These are phyloP conservation scores for Ciconia nigra DNA, from an alignment of 2,797 vertebrate genomes.

Conservation along the genomic window DNA sequence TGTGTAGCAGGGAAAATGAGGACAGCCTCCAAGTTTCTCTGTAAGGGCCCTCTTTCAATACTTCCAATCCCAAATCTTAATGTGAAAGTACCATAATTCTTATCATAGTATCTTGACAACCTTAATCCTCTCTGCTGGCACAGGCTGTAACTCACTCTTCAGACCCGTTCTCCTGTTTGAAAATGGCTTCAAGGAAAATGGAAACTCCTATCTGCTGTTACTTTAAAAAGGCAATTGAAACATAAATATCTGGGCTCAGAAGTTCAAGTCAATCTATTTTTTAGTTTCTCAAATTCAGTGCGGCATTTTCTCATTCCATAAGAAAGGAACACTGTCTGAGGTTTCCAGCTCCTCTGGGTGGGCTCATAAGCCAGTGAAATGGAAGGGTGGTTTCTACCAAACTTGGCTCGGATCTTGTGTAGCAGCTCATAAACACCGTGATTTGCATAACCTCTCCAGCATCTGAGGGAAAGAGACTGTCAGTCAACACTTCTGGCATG, in stretches of 20 bases:
- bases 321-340: conserved; percentile 5
- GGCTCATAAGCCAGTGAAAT: neutral
- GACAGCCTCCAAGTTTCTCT: neutral
- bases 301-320: neutral
- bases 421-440: conserved; percentile 25
- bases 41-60: neutral
- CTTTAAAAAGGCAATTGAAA: conserved; percentile 24
- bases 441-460: conserved; percentile 32
- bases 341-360: conserved; percentile 29
- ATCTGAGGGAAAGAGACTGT: neutral
- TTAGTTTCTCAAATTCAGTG: neutral
- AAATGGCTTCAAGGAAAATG: neutral
- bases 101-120: neutral
- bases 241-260: neutral
- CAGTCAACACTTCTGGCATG: neutral
- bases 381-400: neutral
- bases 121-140: conserved; percentile 1
- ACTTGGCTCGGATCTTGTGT: neutral
- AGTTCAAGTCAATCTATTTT: neutral
- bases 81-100: neutral
- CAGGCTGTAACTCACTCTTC: neutral
- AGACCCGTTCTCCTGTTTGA: neutral
- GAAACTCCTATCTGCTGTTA: conserved; percentile 16
- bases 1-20: neutral
- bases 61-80: neutral